Percentiles rank a stretch among this genome's conserved stretches.
Evolutionary conservation across 2,888 invertebrate species (phyloP).

Genomic region (Zaprionus lineosus): DNA sequence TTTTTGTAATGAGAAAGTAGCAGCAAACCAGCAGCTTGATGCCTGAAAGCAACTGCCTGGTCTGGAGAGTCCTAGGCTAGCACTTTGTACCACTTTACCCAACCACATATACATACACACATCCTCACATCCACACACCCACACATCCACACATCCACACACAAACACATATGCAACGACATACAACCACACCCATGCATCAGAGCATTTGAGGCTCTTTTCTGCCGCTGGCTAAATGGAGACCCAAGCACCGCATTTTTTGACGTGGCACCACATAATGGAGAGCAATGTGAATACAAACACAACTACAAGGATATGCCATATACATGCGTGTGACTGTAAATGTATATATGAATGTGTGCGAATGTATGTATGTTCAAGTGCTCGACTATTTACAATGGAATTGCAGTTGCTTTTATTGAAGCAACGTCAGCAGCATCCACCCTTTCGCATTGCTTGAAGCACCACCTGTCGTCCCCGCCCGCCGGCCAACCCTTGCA

Average conservation of each 20-base stretch:
- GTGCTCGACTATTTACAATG: slow-evolving; percentile 75
- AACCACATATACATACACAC: slow-evolving; percentile 47
- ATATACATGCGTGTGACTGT: background rate
- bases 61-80: slow-evolving; percentile 58
- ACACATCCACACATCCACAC: slow-evolving; percentile 24
- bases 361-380: slow-evolving; percentile 20
- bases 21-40: slow-evolving; percentile 42
- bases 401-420: slow-evolving; percentile 69
- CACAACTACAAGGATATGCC: slow-evolving; percentile 24
- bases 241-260: slow-evolving; percentile 45
- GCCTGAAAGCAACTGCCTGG: slow-evolving; percentile 23
- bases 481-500: background rate
- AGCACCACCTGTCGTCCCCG: background rate
- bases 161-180: slow-evolving; percentile 12
- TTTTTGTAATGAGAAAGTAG: slow-evolving; percentile 63
- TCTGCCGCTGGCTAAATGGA: slow-evolving; percentile 43
- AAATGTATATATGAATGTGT: background rate
- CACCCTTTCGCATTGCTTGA: background rate
- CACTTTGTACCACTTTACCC: slow-evolving; percentile 74
- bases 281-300: slow-evolving; percentile 44
- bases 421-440: background rate
- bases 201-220: slow-evolving; percentile 24
- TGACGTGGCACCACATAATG: slow-evolving; percentile 58
- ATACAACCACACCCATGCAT: slow-evolving; percentile 9
- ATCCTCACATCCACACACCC: slow-evolving; percentile 24